Conservation (phyloP, 2,888 invertebrate species). For the Pristionchus exspectatus region DNA sequence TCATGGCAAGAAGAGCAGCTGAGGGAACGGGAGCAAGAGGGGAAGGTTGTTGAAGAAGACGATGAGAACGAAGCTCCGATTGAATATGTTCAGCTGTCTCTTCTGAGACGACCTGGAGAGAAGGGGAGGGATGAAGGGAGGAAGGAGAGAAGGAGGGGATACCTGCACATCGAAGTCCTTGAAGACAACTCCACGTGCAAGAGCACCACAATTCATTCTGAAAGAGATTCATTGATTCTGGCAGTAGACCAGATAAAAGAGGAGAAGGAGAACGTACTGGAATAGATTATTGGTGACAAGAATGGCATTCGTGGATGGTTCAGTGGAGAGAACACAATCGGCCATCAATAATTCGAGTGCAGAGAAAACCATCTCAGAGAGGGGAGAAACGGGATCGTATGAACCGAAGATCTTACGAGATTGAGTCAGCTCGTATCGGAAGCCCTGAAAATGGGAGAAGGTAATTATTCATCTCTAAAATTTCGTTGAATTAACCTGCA, state of each 20-base stretch:
- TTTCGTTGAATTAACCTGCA: no score
- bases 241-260: neutral
- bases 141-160: neutral
- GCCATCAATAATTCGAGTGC: slow-evolving; percentile 76
- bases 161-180: slow-evolving; percentile 76
- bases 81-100: slow-evolving; percentile 76
- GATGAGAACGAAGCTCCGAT: slow-evolving; percentile 73
- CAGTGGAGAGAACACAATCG: slow-evolving; percentile 76
- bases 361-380: slow-evolving; percentile 75
- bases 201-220: slow-evolving; percentile 75
- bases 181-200: slow-evolving; percentile 76
- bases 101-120: slow-evolving; percentile 71
- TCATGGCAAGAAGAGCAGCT: slow-evolving; percentile 77
- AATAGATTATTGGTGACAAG: slow-evolving; percentile 77
- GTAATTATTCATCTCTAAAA: no score
- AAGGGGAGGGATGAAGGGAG: neutral
- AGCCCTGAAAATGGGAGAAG: slow-evolving; percentile 68
- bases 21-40: slow-evolving; percentile 69
- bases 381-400: slow-evolving; percentile 71
- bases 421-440: slow-evolving; percentile 74
- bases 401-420: slow-evolving; percentile 59
- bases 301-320: slow-evolving; percentile 76
- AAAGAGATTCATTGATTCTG: neutral
- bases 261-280: slow-evolving; percentile 58
- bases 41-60: slow-evolving; percentile 74